These are phyloP conservation scores for Drosophila emarginata DNA, from an alignment of 2,888 invertebrate genomes.

Conservation along the genomic window DNA sequence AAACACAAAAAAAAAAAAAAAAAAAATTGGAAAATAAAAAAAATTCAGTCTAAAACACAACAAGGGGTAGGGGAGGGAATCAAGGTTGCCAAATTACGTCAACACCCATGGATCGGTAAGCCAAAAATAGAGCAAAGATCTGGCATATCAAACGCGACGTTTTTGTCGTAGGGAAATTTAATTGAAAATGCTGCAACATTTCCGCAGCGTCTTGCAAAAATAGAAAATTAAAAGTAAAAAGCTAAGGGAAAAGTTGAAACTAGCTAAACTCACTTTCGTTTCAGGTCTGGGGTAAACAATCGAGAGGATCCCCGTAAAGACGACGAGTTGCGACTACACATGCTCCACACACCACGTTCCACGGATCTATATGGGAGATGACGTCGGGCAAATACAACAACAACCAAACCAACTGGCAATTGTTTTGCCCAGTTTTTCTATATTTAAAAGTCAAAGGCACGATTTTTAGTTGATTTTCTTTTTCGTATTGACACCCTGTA, in stretches of 20 bases:
- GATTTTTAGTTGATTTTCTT: constrained; percentile 26
- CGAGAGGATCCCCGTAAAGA: constrained; percentile 23
- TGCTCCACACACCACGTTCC: constrained; percentile 20
- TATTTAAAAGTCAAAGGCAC: constrained; percentile 70
- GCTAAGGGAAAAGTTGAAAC: background rate
- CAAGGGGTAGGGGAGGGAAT: constrained; percentile 50
- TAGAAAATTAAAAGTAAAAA: background rate
- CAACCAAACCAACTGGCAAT: constrained; percentile 42
- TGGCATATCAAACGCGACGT: constrained; percentile 71
- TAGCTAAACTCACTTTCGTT: constrained; percentile 36
- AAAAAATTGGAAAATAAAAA: too few relatives aligned
- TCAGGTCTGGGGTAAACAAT: constrained; percentile 47
- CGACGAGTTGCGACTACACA: background rate
- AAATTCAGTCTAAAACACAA: constrained; percentile 25
- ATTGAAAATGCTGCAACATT: constrained; percentile 56
- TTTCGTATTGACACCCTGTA: background rate
- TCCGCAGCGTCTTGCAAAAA: constrained; percentile 62
- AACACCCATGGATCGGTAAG: constrained; percentile 61
- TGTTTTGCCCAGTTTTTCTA: constrained; percentile 59
- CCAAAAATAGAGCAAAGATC: constrained; percentile 59
- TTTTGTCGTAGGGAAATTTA: constrained; percentile 54
- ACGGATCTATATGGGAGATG: constrained; percentile 29
- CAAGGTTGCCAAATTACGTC: constrained; percentile 75
- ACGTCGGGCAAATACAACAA: constrained; percentile 36
- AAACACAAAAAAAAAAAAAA: constrained; percentile 37